phyloP scores from a whole-genome alignment of 2,888 invertebrate species.

The Lochmaea capreae region DNA sequence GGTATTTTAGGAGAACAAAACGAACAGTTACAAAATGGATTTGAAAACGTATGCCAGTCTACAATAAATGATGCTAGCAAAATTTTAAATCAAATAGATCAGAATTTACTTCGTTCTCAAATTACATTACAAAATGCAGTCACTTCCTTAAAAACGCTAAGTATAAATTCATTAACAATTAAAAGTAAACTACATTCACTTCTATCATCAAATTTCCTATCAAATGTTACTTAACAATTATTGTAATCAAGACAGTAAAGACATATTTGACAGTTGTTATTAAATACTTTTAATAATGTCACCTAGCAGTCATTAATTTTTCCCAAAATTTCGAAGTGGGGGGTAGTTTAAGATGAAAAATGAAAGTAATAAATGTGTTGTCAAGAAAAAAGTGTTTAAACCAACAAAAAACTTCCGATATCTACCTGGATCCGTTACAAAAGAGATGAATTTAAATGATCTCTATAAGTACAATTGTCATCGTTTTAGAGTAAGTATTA shows the following conservation, averaged over 20 bases:
- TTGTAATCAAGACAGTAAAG: conserved; percentile 2
- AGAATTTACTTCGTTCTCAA: conserved; percentile 62
- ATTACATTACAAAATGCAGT: conserved; percentile 61
- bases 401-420: conserved; percentile 27
- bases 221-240: conserved; percentile 53
- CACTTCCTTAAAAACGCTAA: conserved; percentile 58
- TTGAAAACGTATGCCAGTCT: conserved; percentile 55
- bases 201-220: conserved; percentile 59
- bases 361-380: background rate
- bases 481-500: conserved; percentile 50
- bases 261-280: background rate
- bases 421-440: conserved; percentile 15
- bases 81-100: conserved; percentile 58
- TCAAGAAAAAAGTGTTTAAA: conserved; percentile 22
- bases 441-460: conserved; percentile 16
- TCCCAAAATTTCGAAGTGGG: background rate
- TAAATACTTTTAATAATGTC: background rate
- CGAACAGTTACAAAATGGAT: conserved; percentile 54
- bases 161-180: conserved; percentile 57
- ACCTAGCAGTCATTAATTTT: background rate
- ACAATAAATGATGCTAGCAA: conserved; percentile 57
- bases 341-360: background rate
- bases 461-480: conserved; percentile 18
- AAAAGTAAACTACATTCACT: conserved; percentile 60
- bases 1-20: conserved; percentile 61